Evolutionary conservation across 1,140 invertebrate genomes (phyloP).

Genomic region (Ylistrum balloti): DNA sequence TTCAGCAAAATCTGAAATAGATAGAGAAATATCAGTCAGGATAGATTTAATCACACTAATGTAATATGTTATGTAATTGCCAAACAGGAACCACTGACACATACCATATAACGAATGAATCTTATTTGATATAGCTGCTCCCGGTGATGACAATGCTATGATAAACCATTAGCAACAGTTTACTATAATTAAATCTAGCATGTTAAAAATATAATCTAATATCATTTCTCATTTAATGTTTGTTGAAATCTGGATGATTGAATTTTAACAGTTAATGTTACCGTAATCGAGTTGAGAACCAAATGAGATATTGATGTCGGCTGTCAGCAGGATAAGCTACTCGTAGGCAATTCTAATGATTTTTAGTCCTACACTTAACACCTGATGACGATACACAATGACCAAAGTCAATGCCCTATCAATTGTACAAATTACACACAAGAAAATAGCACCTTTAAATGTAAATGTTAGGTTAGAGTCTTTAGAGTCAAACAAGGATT

Average conservation of each 20-base stretch:
- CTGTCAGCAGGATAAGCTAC: neutral
- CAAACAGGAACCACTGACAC: neutral
- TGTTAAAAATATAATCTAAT: neutral
- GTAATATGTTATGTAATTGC: neutral
- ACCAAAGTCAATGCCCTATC: too few relatives aligned
- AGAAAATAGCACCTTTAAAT: too few relatives aligned
- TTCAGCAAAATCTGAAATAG: constrained; percentile 15
- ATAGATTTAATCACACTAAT: neutral
- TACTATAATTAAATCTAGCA: neutral
- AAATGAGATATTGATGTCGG: neutral
- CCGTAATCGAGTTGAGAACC: neutral
- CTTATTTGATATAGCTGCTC: neutral
- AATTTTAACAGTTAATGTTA: neutral
- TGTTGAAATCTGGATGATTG: neutral
- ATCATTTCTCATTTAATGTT: neutral
- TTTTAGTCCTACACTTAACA: neutral
- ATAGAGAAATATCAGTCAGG: neutral
- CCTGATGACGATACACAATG: too few relatives aligned
- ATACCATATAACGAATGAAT: neutral
- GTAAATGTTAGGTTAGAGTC: too few relatives aligned
- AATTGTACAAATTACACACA: too few relatives aligned
- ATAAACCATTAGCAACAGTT: neutral
- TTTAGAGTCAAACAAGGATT: too few relatives aligned
- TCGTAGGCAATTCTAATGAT: neutral
- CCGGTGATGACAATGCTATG: neutral